These are phyloP conservation scores for Meliscaeva auricollis DNA, from an alignment of 2,888 invertebrate species.

Conservation along the genomic window DNA sequence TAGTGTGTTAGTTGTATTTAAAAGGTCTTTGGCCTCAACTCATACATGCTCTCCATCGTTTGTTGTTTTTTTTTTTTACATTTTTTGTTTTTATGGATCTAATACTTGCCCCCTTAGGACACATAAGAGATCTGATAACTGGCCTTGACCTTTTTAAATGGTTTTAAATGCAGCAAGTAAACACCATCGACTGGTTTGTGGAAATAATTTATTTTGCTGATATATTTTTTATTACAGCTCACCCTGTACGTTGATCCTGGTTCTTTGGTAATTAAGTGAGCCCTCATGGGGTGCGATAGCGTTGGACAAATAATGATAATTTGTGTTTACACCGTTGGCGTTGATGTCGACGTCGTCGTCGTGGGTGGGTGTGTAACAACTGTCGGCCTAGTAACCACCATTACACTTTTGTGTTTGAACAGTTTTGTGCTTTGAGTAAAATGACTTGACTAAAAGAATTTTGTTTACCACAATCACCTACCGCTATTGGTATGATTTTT, in stretches of 20 bases:
- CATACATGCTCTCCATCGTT: too few species aligned
- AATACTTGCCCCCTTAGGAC: too few species aligned
- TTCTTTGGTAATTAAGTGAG: not conserved
- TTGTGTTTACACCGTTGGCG: not conserved
- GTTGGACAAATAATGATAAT: not conserved
- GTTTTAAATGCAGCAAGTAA: slow-evolving; percentile 13
- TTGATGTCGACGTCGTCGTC: not conserved
- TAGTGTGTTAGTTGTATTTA: too few species aligned
- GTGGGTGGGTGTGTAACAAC: slow-evolving; percentile 2
- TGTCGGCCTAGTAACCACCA: not conserved
- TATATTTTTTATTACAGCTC: not conserved
- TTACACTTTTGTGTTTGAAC: not conserved
- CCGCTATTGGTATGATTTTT: not conserved
- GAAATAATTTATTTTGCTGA: slow-evolving; percentile 14
- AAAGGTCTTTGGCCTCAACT: too few species aligned
- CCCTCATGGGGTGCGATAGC: slow-evolving; percentile 7
- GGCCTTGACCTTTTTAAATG: slow-evolving; percentile 52
- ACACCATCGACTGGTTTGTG: slow-evolving; percentile 32
- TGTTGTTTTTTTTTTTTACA: too few species aligned
- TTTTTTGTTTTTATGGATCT: not conserved
- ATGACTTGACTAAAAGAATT: not conserved
- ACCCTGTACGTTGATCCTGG: slow-evolving; percentile 37
- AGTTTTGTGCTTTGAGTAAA: not conserved
- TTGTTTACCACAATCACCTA: not conserved
- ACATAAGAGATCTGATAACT: slow-evolving; percentile 12